phyloP scores from a whole-genome alignment of 2,113 vertebrate species.

The Excalfactoria chinensis region DNA sequence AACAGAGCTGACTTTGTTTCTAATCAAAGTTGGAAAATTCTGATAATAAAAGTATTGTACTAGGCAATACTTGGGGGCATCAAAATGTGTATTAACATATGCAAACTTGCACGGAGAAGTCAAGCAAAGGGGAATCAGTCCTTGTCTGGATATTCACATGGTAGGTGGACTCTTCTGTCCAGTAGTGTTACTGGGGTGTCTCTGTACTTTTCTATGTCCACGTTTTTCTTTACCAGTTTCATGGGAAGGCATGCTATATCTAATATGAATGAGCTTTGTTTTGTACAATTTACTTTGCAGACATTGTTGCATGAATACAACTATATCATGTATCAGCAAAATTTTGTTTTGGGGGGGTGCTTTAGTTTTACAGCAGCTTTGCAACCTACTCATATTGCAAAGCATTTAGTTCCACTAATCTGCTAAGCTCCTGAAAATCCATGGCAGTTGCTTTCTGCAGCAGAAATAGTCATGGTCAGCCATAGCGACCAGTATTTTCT shows the following conservation, averaged over 20 bases:
- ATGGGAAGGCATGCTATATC: not conserved
- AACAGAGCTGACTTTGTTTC: not conserved
- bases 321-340: not conserved
- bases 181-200: not conserved
- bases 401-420: not conserved
- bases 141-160: not conserved
- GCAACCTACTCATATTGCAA: not conserved
- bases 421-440: not conserved
- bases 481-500: not conserved
- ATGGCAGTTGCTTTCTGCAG: not conserved
- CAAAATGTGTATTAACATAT: not conserved
- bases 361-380: not conserved
- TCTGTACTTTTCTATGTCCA: not conserved
- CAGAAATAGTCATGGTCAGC: fast-evolving
- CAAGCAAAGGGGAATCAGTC: not conserved
- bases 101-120: not conserved
- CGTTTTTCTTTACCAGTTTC: not conserved
- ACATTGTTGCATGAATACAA: fast-evolving
- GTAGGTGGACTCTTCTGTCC: not conserved
- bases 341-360: not conserved
- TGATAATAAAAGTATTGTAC: not conserved
- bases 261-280: not conserved
- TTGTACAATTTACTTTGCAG: not conserved
- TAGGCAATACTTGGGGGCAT: not conserved
- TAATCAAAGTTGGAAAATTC: not conserved